Evolutionary conservation across 2,797 vertebrate genomes (phyloP).

Genomic region (Hemitrygon akajei): DNA sequence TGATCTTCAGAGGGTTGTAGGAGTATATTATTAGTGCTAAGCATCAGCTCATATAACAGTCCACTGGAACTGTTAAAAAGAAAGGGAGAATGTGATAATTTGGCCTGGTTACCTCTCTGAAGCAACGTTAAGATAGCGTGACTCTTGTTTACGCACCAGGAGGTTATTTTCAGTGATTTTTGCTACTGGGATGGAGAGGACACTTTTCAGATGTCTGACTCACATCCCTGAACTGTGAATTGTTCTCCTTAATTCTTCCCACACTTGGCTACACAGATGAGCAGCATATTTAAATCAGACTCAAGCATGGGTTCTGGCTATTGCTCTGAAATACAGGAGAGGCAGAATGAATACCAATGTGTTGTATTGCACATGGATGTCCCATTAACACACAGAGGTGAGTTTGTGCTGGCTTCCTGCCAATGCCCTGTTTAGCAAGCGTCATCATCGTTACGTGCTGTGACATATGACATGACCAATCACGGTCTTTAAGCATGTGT

Average conservation of each 20-base stretch:
- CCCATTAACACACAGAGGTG: background rate
- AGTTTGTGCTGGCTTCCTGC: background rate
- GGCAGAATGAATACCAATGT: slow-evolving; percentile 16
- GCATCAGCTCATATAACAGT: background rate
- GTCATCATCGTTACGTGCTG: no score
- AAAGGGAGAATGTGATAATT: background rate
- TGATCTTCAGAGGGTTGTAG: background rate
- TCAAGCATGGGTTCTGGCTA: background rate
- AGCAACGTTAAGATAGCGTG: background rate
- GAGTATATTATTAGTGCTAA: background rate
- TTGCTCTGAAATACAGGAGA: slow-evolving; percentile 3
- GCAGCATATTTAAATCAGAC: background rate
- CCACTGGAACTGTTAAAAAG: background rate
- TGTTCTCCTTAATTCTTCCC: background rate
- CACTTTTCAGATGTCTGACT: background rate
- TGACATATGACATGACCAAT: no score
- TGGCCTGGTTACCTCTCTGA: background rate
- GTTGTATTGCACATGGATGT: slow-evolving; percentile 10
- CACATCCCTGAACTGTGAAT: background rate
- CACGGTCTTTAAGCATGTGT: background rate
- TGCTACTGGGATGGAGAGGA: background rate
- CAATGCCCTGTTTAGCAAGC: background rate
- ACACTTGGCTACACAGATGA: background rate
- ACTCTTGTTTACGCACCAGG: background rate
- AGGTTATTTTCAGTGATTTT: background rate